Base-by-base conservation (phyloP, 2,888 invertebrate species). In the Spisula subtruncata region DNA sequence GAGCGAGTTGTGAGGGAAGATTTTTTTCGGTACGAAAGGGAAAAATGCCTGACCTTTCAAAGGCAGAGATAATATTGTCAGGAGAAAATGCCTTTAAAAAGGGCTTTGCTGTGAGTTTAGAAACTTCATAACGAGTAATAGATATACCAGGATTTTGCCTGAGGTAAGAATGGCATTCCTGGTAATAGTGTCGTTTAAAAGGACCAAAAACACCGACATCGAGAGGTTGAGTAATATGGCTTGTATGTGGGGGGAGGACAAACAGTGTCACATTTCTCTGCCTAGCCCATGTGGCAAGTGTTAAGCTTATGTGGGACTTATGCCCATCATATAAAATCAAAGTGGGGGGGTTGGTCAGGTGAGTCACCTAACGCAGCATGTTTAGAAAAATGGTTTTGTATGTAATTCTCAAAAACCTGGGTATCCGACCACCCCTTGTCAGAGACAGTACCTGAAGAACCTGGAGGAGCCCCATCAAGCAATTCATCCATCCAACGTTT, bases 161-260 rank as follows among this genome's bases (percentile, higher is more conserved):
- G 83, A 93, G 48, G 41, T 86, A 92, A 20, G 85, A 25, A 35
- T 87, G 29, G 80, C 91, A 92, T 84, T 90, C 90, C 18, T 35
- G 54, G 51, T 92, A 86, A 60, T 92, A 92, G 56, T 84, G 83
- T 25, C 25, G 41, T 83, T 92, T 92, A 6, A 92, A 54, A 8
- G 92, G 88, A 10, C 90, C 91, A 91, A 90, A 93, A 16, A 90
- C 60, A 18, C 83, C 90, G 29, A 93, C 81, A 81, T 91, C 90
- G 5, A 90, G 81, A 8, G 91, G 90, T 79, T 92, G 91, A 32
- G 89, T 90, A 1, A 90, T 41, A 83, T 91, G 91, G n/a, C 88
- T 86, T 20, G 87, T 88, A 35, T 93, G 90, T 25, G 92, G 88
- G 25, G 93, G 92, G 10, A 93, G 85, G 4, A 93, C 91, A 92